phyloP scores from a whole-genome alignment of 2,797 vertebrate genomes.

The Psittacula echo region DNA sequence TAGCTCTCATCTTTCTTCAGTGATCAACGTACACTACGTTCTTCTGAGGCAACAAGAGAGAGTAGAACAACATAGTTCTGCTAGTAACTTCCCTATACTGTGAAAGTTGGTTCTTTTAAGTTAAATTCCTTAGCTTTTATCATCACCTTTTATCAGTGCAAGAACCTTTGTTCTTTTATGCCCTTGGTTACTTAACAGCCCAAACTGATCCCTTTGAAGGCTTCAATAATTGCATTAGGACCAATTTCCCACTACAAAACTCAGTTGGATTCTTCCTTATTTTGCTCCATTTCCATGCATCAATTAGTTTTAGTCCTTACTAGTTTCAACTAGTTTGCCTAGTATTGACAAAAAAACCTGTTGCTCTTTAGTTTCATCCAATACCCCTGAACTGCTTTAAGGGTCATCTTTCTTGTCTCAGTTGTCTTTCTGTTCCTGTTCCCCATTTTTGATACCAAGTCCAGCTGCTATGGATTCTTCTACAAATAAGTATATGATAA shows the following conservation, averaged over 20 bases:
- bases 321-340: background rate
- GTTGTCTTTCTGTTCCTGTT: background rate
- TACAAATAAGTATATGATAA: rapidly evolving
- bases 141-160: background rate
- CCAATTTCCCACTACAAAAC: background rate
- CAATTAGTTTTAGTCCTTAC: background rate
- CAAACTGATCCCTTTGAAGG: background rate
- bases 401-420: background rate
- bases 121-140: background rate
- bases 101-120: background rate
- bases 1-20: background rate
- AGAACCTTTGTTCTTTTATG: background rate
- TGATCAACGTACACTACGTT: background rate
- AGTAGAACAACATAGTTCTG: background rate
- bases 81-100: too few relatives aligned
- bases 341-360: background rate
- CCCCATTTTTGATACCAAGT: background rate
- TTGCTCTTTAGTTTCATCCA: background rate
- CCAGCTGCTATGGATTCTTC: background rate
- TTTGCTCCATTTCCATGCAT: background rate
- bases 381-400: background rate
- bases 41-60: background rate
- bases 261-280: background rate
- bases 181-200: background rate
- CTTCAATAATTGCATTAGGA: background rate